Evolutionary conservation across 2,797 vertebrate genomes (phyloP).

Genomic region (Rhinatrema bivittatum): DNA sequence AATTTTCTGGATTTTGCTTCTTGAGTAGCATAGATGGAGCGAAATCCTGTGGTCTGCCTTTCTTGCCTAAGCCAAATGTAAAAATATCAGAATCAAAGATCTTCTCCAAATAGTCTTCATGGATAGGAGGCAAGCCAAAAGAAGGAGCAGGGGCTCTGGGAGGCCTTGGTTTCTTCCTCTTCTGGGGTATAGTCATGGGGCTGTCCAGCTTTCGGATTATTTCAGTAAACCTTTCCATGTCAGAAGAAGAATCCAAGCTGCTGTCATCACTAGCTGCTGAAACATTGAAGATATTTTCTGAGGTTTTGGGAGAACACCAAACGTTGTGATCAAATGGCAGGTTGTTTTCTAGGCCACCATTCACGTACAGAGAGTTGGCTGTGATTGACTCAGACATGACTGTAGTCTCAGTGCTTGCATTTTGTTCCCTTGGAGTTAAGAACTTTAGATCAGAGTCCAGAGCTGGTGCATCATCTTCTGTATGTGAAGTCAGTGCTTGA

Average conservation of each 20-base stretch:
- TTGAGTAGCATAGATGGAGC: constrained; percentile 74
- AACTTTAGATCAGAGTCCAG: constrained; percentile 33
- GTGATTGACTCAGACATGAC: constrained; percentile 1
- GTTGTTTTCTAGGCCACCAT: constrained; percentile 7
- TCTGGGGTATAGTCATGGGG: constrained; percentile 69
- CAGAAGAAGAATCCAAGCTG: constrained; percentile 63
- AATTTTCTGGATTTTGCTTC: constrained; percentile 62
- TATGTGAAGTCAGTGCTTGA: no score
- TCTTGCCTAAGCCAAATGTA: constrained; percentile 77
- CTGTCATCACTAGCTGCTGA: constrained; percentile 61
- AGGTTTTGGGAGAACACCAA: constrained; percentile 9
- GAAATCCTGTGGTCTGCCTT: constrained; percentile 44
- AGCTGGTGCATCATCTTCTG: no score
- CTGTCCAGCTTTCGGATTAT: constrained; percentile 80
- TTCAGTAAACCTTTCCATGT: constrained; percentile 78
- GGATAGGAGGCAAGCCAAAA: constrained; percentile 84
- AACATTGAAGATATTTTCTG: constrained; percentile 33
- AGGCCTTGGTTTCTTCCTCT: constrained; percentile 61
- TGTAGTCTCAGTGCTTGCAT: constrained; percentile 22
- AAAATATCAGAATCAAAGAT: constrained; percentile 79
- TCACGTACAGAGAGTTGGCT: neutral
- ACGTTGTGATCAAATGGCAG: constrained; percentile 32
- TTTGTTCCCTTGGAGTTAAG: constrained; percentile 16
- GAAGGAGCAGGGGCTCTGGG: constrained; percentile 65
- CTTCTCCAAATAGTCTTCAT: constrained; percentile 84